phyloP scores from a whole-genome alignment of 2,113 vertebrate species.

The Hipposideros armiger region DNA sequence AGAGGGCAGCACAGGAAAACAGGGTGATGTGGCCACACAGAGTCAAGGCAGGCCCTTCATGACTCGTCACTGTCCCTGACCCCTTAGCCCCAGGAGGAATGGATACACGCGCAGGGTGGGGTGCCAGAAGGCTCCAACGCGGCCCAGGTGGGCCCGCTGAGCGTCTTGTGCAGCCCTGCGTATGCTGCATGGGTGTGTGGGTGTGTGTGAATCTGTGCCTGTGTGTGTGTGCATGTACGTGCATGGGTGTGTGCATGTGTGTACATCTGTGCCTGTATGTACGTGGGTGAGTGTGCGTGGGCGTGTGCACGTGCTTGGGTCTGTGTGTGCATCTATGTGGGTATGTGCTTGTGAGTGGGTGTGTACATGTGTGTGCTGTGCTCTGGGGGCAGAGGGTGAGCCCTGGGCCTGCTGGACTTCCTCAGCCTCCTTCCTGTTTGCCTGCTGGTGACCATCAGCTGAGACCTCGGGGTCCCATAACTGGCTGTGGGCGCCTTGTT shows the following conservation, averaged over 20 bases:
- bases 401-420: too few species aligned
- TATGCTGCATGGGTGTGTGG: too few species aligned
- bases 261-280: too few species aligned
- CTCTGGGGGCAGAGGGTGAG: fast-evolving
- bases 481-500: not conserved
- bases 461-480: not conserved
- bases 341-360: not conserved
- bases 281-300: too few species aligned
- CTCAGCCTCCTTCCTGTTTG: not conserved
- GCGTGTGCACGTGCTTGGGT: too few species aligned
- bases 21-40: not conserved
- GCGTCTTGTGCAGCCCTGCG: fast-evolving
- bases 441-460: not conserved
- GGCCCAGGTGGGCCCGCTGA: not conserved
- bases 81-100: fast-evolving
- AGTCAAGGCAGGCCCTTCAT: not conserved
- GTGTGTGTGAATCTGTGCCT: too few species aligned
- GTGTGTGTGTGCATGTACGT: too few species aligned
- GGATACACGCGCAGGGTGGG: not conserved
- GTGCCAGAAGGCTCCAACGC: fast-evolving
- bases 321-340: too few species aligned
- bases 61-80: not conserved
- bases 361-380: too few species aligned
- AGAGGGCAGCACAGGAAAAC: not conserved
- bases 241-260: too few species aligned